Evolutionary conservation across 2,113 vertebrate species (phyloP).

Genomic region (Empidonax alnorum): DNA sequence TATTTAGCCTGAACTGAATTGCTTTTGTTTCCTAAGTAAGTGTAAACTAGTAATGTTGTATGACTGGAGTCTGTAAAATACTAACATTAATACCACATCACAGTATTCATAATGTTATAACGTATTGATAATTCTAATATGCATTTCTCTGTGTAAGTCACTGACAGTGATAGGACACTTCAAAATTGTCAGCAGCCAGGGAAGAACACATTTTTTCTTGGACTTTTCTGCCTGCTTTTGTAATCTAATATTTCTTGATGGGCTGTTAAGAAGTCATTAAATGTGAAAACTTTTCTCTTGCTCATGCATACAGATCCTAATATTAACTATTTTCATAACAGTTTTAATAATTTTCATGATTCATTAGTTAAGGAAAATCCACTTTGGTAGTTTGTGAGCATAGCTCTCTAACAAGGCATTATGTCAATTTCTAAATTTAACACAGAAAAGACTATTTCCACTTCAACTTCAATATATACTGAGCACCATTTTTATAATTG

Average conservation of each 20-base stretch:
- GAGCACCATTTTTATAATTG: neutral
- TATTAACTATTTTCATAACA: neutral
- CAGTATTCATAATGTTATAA: neutral
- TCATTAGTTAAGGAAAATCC: neutral
- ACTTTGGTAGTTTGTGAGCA: neutral
- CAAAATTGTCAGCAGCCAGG: neutral
- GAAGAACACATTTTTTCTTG: neutral
- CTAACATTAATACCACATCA: neutral
- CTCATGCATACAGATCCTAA: neutral
- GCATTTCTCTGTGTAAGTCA: neutral
- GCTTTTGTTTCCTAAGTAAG: neutral
- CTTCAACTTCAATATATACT: neutral
- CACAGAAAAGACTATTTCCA: neutral
- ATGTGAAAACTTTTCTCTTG: neutral
- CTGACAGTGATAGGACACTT: neutral
- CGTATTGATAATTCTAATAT: neutral
- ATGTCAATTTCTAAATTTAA: neutral
- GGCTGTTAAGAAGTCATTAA: neutral
- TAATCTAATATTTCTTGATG: neutral
- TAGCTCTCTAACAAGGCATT: neutral
- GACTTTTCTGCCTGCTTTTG: neutral
- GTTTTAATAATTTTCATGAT: neutral
- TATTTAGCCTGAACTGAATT: neutral
- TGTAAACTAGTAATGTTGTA: neutral
- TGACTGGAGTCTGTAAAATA: neutral